phyloP scores from a whole-genome alignment of 2,888 invertebrate genomes.

The Lithosia quadra region DNA sequence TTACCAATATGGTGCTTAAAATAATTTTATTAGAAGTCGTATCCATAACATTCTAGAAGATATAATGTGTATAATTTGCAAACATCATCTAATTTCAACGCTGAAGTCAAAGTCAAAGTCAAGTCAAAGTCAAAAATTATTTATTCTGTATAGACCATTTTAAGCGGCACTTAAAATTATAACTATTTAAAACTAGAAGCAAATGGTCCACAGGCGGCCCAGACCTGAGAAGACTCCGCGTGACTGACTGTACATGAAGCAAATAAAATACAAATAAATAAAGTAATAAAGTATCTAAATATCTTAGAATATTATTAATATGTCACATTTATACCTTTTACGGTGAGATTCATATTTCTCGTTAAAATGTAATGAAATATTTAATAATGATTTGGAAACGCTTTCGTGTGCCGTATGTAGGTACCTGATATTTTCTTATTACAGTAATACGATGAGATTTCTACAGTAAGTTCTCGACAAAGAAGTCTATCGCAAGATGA shows the following conservation, averaged over 20 bases:
- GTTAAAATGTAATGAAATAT: constrained; percentile 15
- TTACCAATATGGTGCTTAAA: neutral
- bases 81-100: no score
- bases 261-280: constrained; percentile 1
- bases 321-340: neutral
- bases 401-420: constrained; percentile 9
- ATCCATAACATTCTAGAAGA: no score
- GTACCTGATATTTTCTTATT: constrained; percentile 11
- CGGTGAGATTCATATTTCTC: constrained; percentile 8
- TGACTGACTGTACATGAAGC: neutral
- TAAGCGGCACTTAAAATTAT: no score
- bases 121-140: no score
- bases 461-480: neutral
- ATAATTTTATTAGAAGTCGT: no score
- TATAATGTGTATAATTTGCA: no score
- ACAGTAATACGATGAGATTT: constrained; percentile 5
- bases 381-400: constrained; percentile 19
- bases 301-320: neutral
- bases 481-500: neutral
- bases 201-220: no score
- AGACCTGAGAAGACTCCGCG: no score
- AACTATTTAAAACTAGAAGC: no score
- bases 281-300: neutral
- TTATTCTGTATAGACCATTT: no score
- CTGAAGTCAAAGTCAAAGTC: no score